Base-by-base conservation (phyloP, 1,140 invertebrate species). In the Probaryconus sp. region DNA sequence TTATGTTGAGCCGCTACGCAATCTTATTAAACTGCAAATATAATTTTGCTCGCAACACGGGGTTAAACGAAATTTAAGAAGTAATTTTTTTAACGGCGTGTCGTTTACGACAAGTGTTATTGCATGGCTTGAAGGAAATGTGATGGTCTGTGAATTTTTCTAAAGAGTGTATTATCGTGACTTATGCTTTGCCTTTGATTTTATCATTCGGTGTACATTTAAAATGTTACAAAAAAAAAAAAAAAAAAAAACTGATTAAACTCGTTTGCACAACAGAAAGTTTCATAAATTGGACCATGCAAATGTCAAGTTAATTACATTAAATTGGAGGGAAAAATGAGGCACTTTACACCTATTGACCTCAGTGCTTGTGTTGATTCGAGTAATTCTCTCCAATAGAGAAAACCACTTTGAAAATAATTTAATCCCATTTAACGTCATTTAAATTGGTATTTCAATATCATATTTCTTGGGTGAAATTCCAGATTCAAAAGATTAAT, bases 11-110 rank as follows among this genome's bases (percentile, higher is more conserved):
- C 24, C 55, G 31, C 42, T 70, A 28, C 47, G 28, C 42, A 17
- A 55, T 70, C 42, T 70, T 55, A 63, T 61, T 55, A 70, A 61
- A 61, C 50, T 47, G 42, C 50, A 40, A 56, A 70, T 63, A 38
- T 61, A 55, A 61, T 70, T 63, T 70, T 61, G 3, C 18, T 61
- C 24, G 40, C 28, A 42, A 55, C 42, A 24, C 50, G 31, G n/a
- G 11, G 40, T 38, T 48, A 51, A 69, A 37, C 47, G 55, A 51
- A 60, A 58, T 60, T 60, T 58, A 60, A 61, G 40, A 61, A 61
- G 56, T 45, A 61, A 70, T 63, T 30, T 70, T 58, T 53, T 61
- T 56, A 48, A 61, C 42, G 40, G 20, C 24, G 3, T n/a, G 33
- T 37, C 56, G 45, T 68, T 68, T 51, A 26, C 53, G 28, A 51